phyloP scores from a whole-genome alignment of 2,113 vertebrate genomes.

The Anas platyrhynchos region DNA sequence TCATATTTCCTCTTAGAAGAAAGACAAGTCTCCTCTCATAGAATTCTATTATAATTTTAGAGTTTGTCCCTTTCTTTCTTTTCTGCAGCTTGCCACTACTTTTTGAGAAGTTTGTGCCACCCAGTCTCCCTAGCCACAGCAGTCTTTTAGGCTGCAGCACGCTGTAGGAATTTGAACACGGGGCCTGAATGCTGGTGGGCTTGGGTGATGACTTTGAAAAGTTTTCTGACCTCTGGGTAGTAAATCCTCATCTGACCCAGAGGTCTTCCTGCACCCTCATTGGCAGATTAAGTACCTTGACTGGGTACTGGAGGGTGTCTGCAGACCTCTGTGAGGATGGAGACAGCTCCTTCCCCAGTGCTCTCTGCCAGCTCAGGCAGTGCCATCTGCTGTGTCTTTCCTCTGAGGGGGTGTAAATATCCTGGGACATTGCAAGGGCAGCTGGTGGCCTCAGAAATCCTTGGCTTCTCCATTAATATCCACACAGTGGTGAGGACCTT shows the following conservation, averaged over 20 bases:
- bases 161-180: background rate
- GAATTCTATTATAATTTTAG: background rate
- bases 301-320: background rate
- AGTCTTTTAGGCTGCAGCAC: background rate
- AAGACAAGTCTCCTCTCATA: background rate
- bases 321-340: accelerated
- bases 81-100: background rate
- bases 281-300: background rate
- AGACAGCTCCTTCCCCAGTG: background rate
- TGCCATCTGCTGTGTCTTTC: background rate
- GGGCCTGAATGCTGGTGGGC: background rate
- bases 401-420: background rate
- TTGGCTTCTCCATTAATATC: background rate
- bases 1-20: background rate
- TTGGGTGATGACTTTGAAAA: background rate
- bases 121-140: accelerated
- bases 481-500: background rate
- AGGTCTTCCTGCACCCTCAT: background rate
- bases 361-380: background rate
- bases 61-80: background rate
- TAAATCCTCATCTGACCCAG: background rate
- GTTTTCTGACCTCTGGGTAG: background rate
- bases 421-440: background rate
- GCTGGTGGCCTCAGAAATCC: background rate
- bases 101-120: background rate